Evolutionary conservation across 1,140 invertebrate genomes (phyloP), one percentile per base, ranked within the genome.

Genomic region (Papilio polytes): DNA sequence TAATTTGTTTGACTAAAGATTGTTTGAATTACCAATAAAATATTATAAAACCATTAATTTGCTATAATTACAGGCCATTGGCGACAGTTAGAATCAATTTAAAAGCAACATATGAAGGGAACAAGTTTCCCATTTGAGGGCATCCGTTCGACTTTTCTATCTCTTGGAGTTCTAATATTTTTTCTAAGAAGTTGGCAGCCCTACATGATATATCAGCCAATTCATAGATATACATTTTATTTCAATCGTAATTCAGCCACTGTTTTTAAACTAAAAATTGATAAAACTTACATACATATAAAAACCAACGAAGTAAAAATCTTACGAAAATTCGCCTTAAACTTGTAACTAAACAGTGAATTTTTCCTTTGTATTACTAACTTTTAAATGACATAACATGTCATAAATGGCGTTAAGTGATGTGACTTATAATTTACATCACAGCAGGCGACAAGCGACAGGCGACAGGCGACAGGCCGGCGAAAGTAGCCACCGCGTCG

Each of bases 341-440:
- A 8, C 6, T 41, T 36, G 36, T 36, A 36, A 36, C 6, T 48
- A 48, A 48, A 48, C 3, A 10, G 8, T 48, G 9, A 56, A 56
- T 13, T 56, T 56, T 10, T 63, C 20, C 20, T 26, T 26, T n/a
- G 22, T 12, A 15, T 26, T 2, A 8, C 20, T 63, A 4, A n/a
- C n/a, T 26, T 26, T 8, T 15, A 63, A 22, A 63, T 63, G 20
- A 63, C 59, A 26, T 63, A 63, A 63, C 20, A 9, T 63, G 59
- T 63, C 59, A 63, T 63, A 63, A 63, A 63, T 63, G 59, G 20
- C 59, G 59, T 26, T 26, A 63, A 63, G 59, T 63, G 59, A 63
- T 70, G 63, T 70, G 63, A 70, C 26, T 70, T 70, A 70, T 7
- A 70, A 70, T 70, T 70, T 70, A 70, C 63, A 70, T 70, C 63